Conservation (phyloP, 2,888 invertebrate genomes). For the Calephelis perditalis region DNA sequence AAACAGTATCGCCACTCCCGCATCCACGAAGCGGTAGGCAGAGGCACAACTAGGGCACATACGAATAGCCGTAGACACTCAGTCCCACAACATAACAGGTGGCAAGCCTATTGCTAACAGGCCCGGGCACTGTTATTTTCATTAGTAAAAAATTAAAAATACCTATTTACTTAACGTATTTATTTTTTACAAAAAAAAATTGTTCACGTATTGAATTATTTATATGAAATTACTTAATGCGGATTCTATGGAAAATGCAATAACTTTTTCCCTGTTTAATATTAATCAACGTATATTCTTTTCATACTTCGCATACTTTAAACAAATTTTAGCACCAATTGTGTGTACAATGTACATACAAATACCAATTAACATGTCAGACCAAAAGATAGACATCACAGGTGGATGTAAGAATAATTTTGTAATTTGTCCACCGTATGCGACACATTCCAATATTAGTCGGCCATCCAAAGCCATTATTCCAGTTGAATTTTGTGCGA, state of each 20-base stretch:
- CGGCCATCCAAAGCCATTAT: constrained; percentile 36
- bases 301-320: constrained; percentile 6
- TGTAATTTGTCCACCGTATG: constrained; percentile 6
- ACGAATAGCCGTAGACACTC: no score
- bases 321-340: constrained; percentile 17
- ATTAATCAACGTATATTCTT: constrained; percentile 18
- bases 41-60: no score
- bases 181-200: constrained; percentile 24
- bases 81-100: no score
- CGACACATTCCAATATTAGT: constrained; percentile 10
- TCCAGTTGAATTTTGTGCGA: constrained; percentile 45
- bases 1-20: no score
- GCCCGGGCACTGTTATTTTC: no score
- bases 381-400: constrained; percentile 7
- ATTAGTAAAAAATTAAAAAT: no score
- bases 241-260: constrained; percentile 32
- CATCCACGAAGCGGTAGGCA: no score
- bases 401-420: constrained; percentile 10
- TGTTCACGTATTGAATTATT: constrained; percentile 36
- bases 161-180: no score
- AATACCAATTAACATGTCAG: constrained; percentile 8
- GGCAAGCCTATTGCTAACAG: no score
- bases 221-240: constrained; percentile 36
- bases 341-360: neutral
- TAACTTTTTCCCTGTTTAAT: constrained; percentile 20